Percentiles rank a stretch among this genome's conserved stretches.
Evolutionary conservation across 2,797 vertebrate species (phyloP).

Genomic region (Merluccius polli): DNA sequence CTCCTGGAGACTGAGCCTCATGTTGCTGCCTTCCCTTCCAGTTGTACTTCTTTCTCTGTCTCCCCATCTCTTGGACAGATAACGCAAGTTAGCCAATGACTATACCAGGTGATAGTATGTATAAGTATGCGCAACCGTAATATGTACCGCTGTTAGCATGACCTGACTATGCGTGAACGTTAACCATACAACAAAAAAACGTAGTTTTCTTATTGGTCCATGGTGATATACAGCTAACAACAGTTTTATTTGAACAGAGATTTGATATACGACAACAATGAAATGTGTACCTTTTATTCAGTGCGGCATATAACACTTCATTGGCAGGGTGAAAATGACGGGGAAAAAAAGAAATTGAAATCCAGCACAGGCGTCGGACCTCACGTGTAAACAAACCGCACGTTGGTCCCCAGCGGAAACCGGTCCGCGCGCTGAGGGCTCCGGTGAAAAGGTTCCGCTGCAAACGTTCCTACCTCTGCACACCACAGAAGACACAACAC

Average conservation of each 20-base stretch:
- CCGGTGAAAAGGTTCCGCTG: slow-evolving; percentile 26
- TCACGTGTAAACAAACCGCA: slow-evolving; percentile 64
- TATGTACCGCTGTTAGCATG: neutral
- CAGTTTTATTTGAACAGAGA: neutral
- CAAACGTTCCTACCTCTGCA: neutral
- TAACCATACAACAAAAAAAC: neutral
- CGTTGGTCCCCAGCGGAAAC: slow-evolving; percentile 34
- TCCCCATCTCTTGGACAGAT: slow-evolving; percentile 75
- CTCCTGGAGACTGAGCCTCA: slow-evolving; percentile 31
- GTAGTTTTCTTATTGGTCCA: neutral
- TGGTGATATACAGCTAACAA: neutral
- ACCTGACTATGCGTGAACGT: neutral
- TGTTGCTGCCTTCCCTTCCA: slow-evolving; percentile 78
- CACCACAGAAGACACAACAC: neutral
- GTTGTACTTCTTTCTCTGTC: slow-evolving; percentile 76
- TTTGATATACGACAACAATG: neutral
- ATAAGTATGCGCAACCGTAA: neutral
- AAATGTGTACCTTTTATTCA: slow-evolving; percentile 2
- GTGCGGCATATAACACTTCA: neutral
- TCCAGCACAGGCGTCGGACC: slow-evolving; percentile 28
- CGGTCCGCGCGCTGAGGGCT: slow-evolving; percentile 13
- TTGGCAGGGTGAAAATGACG: neutral
- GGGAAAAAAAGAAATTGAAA: neutral
- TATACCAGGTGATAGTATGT: neutral
- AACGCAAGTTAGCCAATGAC: neutral